Conservation (phyloP, 2,797 vertebrate species). For the Anabas testudineus region DNA sequence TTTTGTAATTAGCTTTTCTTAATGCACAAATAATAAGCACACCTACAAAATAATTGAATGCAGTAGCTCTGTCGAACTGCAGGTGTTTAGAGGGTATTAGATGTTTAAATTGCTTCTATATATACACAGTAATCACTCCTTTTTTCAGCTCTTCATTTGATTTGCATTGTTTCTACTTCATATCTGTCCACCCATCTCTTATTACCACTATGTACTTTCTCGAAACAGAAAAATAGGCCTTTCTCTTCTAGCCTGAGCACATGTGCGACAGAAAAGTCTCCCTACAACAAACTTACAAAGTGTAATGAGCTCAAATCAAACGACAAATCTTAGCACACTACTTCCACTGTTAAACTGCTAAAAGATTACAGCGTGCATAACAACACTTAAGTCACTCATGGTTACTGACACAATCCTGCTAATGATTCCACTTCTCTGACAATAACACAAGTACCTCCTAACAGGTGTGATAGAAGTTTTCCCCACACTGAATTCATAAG, state of each 20-base stretch:
- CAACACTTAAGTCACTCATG: constrained; percentile 40
- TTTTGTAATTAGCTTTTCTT: neutral
- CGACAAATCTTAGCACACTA: constrained; percentile 43
- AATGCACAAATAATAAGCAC: neutral
- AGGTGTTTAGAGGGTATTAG: neutral
- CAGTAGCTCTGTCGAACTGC: neutral
- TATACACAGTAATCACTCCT: neutral
- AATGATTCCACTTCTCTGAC: constrained; percentile 47
- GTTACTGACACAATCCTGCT: constrained; percentile 31
- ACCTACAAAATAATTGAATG: neutral
- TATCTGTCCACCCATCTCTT: constrained; percentile 20
- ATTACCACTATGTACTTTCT: constrained; percentile 28
- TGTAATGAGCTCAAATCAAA: constrained; percentile 47
- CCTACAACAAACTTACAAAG: constrained; percentile 52
- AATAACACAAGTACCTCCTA: constrained; percentile 40
- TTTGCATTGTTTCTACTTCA: constrained; percentile 4
- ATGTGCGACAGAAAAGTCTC: constrained; percentile 43
- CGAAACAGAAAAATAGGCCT: constrained; percentile 35
- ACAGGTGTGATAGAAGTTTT: constrained; percentile 1
- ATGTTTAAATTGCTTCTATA: constrained; percentile 11
- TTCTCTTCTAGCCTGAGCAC: constrained; percentile 28
- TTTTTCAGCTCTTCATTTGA: neutral
- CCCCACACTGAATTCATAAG: constrained; percentile 31
- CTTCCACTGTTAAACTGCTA: constrained; percentile 23
- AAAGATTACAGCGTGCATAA: constrained; percentile 37